A percentile compares a stretch with the other conserved stretches of the same genome.
phyloP scores from a whole-genome alignment of 2,797 vertebrate genomes.

The Ficedula albicollis region DNA sequence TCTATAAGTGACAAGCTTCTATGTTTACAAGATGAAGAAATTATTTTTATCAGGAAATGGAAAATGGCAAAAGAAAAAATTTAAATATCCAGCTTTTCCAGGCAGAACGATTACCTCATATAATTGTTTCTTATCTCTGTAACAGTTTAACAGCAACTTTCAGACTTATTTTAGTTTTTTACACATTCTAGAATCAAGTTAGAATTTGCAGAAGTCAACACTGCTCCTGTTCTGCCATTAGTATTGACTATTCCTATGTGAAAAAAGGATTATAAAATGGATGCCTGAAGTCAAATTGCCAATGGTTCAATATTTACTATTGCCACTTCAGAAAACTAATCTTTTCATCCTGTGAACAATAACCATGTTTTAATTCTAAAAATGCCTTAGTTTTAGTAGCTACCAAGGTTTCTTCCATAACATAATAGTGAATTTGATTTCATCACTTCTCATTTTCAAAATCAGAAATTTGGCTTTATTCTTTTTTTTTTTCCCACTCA shows the following conservation, averaged over 20 bases:
- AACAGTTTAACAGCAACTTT: constrained; percentile 26
- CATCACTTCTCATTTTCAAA: background rate
- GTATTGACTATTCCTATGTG: background rate
- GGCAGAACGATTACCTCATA: background rate
- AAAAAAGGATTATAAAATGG: background rate
- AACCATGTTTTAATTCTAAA: background rate
- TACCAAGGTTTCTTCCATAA: background rate
- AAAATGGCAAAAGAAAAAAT: constrained; percentile 5
- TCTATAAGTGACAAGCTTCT: background rate
- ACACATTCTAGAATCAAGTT: background rate
- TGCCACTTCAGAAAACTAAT: background rate
- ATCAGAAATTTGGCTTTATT: background rate
- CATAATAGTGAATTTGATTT: background rate
- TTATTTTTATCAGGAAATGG: constrained; percentile 37
- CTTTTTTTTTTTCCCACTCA: background rate
- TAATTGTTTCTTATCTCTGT: constrained; percentile 1
- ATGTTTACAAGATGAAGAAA: background rate
- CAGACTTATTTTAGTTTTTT: background rate
- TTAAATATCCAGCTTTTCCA: background rate
- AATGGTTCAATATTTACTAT: background rate
- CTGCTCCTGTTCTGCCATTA: background rate
- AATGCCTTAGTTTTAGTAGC: background rate
- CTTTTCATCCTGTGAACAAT: background rate
- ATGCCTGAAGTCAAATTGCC: background rate
- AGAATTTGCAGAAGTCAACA: background rate